A percentile compares a stretch with the other conserved stretches of the same genome.
Evolutionary conservation across 2,888 invertebrate genomes (phyloP).

Genomic region (Anoplius nigerrimus): DNA sequence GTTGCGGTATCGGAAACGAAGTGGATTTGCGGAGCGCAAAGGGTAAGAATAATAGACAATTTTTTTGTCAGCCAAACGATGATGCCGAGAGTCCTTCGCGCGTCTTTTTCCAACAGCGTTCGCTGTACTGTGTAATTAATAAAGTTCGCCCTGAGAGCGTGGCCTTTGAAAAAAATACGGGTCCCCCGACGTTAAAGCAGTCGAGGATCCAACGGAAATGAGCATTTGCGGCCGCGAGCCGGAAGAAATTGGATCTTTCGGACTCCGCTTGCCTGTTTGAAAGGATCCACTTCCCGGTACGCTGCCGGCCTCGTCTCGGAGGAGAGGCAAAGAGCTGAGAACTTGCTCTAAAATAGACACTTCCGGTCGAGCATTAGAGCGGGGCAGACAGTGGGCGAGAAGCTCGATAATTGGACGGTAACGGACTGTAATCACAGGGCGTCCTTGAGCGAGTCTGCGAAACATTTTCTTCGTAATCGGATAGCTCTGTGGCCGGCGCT

Average conservation of each 20-base stretch:
- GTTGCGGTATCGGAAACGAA: too few relatives aligned
- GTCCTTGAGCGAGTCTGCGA: too few relatives aligned
- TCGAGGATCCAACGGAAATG: slow-evolving; percentile 10
- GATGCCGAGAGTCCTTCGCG: too few relatives aligned
- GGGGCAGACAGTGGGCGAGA: too few relatives aligned
- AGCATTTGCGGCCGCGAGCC: slow-evolving; percentile 13
- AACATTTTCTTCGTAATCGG: too few relatives aligned
- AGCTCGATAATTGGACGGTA: too few relatives aligned
- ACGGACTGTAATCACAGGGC: too few relatives aligned
- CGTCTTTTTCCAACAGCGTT: too few relatives aligned
- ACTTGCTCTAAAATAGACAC: slow-evolving; percentile 51
- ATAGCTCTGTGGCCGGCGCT: too few relatives aligned
- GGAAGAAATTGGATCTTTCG: slow-evolving; percentile 56
- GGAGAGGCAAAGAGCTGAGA: slow-evolving; percentile 36
- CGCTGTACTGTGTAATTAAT: slow-evolving; percentile 47
- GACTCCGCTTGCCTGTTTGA: slow-evolving; percentile 20
- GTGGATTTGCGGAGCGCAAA: too few relatives aligned
- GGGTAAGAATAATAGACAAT: too few relatives aligned
- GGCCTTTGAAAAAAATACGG: slow-evolving; percentile 4
- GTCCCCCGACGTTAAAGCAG: neutral
- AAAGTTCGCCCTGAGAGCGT: slow-evolving; percentile 30
- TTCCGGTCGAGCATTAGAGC: slow-evolving; percentile 11
- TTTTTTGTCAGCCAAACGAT: too few relatives aligned
- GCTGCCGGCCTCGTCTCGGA: neutral
- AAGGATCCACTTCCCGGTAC: slow-evolving; percentile 27